Base-by-base conservation (phyloP, 2,888 invertebrate genomes). In the Andrena flavipes region DNA sequence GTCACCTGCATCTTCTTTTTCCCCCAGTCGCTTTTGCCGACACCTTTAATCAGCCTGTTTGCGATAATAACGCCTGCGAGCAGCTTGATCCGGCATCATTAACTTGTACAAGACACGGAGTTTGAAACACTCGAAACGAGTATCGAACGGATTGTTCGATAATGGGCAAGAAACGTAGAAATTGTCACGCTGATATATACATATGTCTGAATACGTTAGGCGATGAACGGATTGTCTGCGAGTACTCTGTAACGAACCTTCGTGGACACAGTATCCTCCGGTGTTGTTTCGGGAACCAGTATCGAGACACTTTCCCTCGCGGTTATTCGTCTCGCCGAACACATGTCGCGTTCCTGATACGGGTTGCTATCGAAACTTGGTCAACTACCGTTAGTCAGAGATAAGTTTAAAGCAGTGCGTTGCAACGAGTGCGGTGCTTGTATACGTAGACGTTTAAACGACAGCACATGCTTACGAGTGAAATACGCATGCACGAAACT, bases 211-310 rank as follows among this genome's bases (percentile, higher is more conserved):
- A 4, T 16, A 33, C 23, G 16, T 16, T 7, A 33, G 20, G 8
- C 23, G 23, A 16, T 6, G 20, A 33, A 59, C 13, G 23, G n/a
- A 67, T 51, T 10, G 30, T 10, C 42, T 10, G n/a, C 1, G 49
- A 49, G n/a, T 7, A 23, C 42, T 16, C 33, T 7, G 7, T 7
- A 30, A 62, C 71, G 60, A 71, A 78, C 63, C 68, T 69, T 42
- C 60, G 26, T 64, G 13, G 23, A 33, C 8, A 16, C 59, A 54
- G n/a, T 20, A 63, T 42, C 35, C 2, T 64, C 8, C 29, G 20
- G 26, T 20, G 51, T 71, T 23, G 33, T 62, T 16, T 35, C 48
- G 3, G 20, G 29, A 29, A 42, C n/a, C 51, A 63, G 20, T 56
- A 26, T 35, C 65, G 23, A 65, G 29, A 6, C 20, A 6, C 51